Evolutionary conservation across 2,113 vertebrate species (phyloP), one percentile per base, ranked within the genome.

Genomic region (Zootoca vivipara): DNA sequence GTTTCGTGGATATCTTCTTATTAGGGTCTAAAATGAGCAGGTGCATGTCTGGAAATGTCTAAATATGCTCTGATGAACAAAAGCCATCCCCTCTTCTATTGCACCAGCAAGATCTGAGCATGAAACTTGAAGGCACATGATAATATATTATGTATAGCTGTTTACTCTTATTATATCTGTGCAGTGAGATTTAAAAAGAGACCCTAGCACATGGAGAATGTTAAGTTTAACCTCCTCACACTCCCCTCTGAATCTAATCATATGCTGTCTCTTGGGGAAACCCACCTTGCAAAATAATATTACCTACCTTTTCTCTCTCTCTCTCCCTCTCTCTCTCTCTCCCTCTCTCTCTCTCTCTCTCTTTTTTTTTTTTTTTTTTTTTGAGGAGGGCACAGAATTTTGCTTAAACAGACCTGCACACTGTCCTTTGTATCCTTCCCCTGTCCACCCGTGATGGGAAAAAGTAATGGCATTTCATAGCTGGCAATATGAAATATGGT

Each of bases 11-110:
- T 18, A 74, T 35, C 16, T 35, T 74, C 58, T 62, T 15, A 62
- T 20, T 18, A 52, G 65, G 28, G n/a, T 83, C 65, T 70, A 52
- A 70, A 83, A 69, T 74, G 16, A 28, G 28, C 5, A 85, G 20
- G 15, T 58, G 42, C 35, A 62, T 33, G 42, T 13, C 3, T 88
- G 78, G 38, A 92, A 93, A 87, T 70, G 30, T 79, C 91, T 62
- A 80, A 89, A n/a, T 62, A 90, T 89, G 30, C 56, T 69, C 42
- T 88, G 80, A 89, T 84, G 86, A 85, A 87, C 18, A 92, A 78
- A 2, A 85, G 20, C 1, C 65, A 90, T 56, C 4, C 72, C 10
- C 24, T 90, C 87, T 86, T 67, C 30, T 91, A 0, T 1, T 81
- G 46, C 0, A 0, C 26, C 4, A 56, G 30, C 9, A 42, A 3